Evolutionary conservation across 37 sponge, comb jelly and placozoan species (phyloP).

Genomic region (Hexactinellida sp.): DNA sequence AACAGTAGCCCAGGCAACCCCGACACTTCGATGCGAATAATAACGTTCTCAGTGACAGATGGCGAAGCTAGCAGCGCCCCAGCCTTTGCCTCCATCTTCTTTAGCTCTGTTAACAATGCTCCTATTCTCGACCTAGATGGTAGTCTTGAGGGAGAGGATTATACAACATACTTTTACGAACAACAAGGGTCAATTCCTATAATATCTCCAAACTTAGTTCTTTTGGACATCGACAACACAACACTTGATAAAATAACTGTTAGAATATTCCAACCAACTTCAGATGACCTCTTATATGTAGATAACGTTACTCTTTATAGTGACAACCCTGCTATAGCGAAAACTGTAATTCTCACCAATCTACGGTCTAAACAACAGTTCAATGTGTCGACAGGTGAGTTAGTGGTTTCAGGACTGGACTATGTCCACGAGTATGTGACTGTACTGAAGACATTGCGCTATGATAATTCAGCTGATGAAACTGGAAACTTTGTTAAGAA

Average conservation of each 20-base stretch:
- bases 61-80: slow-evolving; percentile 46
- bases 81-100: slow-evolving; percentile 36
- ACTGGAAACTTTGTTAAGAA: slow-evolving; percentile 32
- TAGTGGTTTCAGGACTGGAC: slow-evolving; percentile 54
- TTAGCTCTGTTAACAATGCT: slow-evolving; percentile 47
- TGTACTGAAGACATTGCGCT: slow-evolving; percentile 53
- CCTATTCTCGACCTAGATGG: slow-evolving; percentile 78
- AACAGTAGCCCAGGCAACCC: slow-evolving; percentile 50
- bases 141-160: slow-evolving; percentile 30
- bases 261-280: slow-evolving; percentile 25
- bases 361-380: slow-evolving; percentile 29
- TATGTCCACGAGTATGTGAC: slow-evolving; percentile 49
- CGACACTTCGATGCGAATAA: slow-evolving; percentile 20
- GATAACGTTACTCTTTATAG: slow-evolving; percentile 34
- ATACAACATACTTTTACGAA: slow-evolving; percentile 34
- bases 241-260: slow-evolving; percentile 45
- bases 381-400: slow-evolving; percentile 39
- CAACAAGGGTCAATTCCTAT: slow-evolving; percentile 46
- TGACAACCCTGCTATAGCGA: background rate
- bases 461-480: slow-evolving; percentile 60
- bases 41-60: slow-evolving; percentile 57
- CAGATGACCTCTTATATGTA: slow-evolving; percentile 29
- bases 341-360: background rate
- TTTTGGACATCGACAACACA: slow-evolving; percentile 64
- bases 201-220: slow-evolving; percentile 23